These are phyloP conservation scores for Timema cristinae DNA, from an alignment of 2,888 invertebrate genomes.

Conservation along the genomic window DNA sequence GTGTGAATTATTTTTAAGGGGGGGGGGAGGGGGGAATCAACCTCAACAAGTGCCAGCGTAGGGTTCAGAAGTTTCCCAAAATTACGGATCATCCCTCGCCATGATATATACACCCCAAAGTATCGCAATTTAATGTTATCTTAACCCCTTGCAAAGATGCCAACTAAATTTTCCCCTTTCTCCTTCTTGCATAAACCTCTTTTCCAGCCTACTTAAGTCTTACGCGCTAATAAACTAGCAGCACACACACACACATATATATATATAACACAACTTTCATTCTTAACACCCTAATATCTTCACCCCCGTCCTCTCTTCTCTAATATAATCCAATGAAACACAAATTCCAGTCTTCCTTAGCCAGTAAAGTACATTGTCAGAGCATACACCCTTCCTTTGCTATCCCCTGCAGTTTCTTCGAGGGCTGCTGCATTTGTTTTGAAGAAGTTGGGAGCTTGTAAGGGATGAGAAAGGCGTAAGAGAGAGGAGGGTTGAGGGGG, in stretches of 20 bases:
- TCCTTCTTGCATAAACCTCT: constrained; percentile 3
- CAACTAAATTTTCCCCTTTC: constrained; percentile 6
- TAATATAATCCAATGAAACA: constrained; percentile 29
- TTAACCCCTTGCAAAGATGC: not conserved
- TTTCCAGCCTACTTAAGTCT: not conserved
- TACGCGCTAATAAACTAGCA: constrained; percentile 14
- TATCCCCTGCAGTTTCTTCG: constrained; percentile 5
- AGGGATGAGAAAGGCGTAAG: too few relatives aligned
- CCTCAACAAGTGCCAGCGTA: too few relatives aligned
- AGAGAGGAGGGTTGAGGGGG: too few relatives aligned
- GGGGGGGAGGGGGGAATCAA: too few relatives aligned
- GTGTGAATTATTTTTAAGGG: too few relatives aligned
- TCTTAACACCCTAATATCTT: not conserved
- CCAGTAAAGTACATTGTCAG: constrained; percentile 22
- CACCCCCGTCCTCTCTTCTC: constrained; percentile 13
- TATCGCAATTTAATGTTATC: not conserved
- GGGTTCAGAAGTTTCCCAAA: too few relatives aligned
- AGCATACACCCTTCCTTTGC: constrained; percentile 13
- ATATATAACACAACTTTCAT: too few relatives aligned
- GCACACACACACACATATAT: too few relatives aligned
- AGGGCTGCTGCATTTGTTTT: constrained; percentile 10
- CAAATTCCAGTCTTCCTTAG: constrained; percentile 25
- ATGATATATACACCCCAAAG: too few relatives aligned
- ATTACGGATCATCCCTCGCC: too few relatives aligned
- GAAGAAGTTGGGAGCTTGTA: too few relatives aligned